Evolutionary conservation across 2,113 vertebrate species (phyloP).

Genomic region (Puffinus mauretanicus): DNA sequence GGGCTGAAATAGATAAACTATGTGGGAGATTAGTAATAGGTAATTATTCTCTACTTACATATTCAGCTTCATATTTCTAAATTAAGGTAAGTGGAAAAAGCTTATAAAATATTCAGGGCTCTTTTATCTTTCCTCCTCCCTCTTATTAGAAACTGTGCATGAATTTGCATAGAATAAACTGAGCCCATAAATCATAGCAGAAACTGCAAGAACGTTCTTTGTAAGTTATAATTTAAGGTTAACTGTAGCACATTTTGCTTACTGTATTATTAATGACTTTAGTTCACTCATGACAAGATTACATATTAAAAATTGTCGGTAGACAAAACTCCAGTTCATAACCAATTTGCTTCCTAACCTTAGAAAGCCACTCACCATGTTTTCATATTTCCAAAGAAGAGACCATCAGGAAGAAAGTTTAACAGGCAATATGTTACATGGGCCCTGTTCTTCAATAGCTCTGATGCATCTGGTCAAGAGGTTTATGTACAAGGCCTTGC

Average conservation of each 20-base stretch:
- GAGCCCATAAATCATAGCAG: slow-evolving; percentile 82
- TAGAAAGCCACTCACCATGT: slow-evolving; percentile 57
- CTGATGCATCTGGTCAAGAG: not conserved
- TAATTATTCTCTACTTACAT: slow-evolving; percentile 86
- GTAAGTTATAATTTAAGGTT: slow-evolving; percentile 88
- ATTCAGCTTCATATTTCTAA: slow-evolving; percentile 88
- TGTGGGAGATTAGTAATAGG: slow-evolving; percentile 84
- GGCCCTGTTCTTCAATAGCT: not conserved
- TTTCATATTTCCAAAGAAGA: slow-evolving; percentile 38
- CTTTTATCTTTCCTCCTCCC: slow-evolving; percentile 85
- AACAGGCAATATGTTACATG: not conserved
- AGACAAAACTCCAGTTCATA: slow-evolving; percentile 78
- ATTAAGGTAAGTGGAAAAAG: slow-evolving; percentile 86
- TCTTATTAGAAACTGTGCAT: slow-evolving; percentile 84
- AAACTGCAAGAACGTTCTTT: slow-evolving; percentile 81
- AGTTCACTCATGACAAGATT: slow-evolving; percentile 81
- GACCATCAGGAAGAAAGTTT: slow-evolving; percentile 13
- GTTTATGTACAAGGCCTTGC: not conserved
- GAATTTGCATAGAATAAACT: slow-evolving; percentile 88
- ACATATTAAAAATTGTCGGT: slow-evolving; percentile 81
- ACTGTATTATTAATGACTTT: slow-evolving; percentile 85
- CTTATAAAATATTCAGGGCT: slow-evolving; percentile 86
- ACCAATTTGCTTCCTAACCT: slow-evolving; percentile 76
- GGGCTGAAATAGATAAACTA: slow-evolving; percentile 82
- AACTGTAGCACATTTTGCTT: slow-evolving; percentile 83